Percentiles rank a stretch among this genome's conserved stretches.
Conservation (phyloP, 1,140 invertebrate genomes). For the Drosophila leontia region DNA sequence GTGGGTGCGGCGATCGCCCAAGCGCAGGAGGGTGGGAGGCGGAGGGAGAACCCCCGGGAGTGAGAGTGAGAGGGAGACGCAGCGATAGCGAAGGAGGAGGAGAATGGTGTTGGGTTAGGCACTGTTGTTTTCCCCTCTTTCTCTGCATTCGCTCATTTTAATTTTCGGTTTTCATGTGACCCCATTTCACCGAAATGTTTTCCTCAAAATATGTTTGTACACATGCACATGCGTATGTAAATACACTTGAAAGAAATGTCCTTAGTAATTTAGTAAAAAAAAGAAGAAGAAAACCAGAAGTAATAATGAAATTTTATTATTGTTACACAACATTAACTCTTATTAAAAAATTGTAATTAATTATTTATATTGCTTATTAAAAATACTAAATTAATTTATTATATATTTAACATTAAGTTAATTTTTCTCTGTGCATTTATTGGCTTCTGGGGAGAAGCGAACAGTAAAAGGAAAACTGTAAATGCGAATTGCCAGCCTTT, state of each 20-base stretch:
- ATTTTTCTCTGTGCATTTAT: not conserved
- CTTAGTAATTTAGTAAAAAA: not conserved
- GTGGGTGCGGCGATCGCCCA: constrained; percentile 78
- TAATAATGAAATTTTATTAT: too few species aligned
- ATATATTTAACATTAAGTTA: not conserved
- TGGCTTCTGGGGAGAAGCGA: constrained; percentile 17
- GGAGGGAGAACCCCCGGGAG: constrained; percentile 3
- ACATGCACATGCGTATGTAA: constrained; percentile 5
- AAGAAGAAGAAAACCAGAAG: not conserved
- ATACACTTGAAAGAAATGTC: not conserved
- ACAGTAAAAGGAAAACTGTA: constrained; percentile 41
- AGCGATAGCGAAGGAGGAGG: constrained; percentile 28
- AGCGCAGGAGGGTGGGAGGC: constrained; percentile 11
- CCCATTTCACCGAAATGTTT: constrained; percentile 79
- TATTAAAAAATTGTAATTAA: too few species aligned
- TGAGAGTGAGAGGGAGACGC: constrained; percentile 9
- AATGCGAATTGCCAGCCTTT: constrained; percentile 64
- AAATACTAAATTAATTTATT: too few species aligned
- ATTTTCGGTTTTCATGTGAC: constrained; percentile 76
- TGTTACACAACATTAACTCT: too few species aligned
- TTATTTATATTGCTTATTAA: too few species aligned
- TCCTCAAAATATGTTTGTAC: constrained; percentile 61
- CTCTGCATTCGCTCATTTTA: constrained; percentile 70
- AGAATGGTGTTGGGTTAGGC: constrained; percentile 34
- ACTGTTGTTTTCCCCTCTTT: constrained; percentile 42